Conservation (phyloP, 2,113 vertebrate genomes). For the Ptilonorhynchus violaceus region DNA sequence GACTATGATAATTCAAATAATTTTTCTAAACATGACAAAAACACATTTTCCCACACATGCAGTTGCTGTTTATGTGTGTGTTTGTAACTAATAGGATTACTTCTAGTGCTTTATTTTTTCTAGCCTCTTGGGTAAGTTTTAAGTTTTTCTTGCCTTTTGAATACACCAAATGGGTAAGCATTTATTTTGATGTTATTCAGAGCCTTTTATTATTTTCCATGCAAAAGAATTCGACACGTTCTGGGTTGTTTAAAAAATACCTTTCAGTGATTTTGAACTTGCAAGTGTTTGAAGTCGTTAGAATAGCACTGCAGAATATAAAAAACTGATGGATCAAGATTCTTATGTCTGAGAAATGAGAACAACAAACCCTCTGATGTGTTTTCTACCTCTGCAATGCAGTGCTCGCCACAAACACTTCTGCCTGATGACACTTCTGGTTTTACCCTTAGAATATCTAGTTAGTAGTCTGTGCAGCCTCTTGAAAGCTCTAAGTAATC, state of each 20-base stretch:
- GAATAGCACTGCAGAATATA: neutral
- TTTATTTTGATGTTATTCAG: neutral
- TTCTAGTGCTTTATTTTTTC: neutral
- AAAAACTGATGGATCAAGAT: neutral
- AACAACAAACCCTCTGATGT: neutral
- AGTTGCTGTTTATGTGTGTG: neutral
- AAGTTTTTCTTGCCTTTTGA: neutral
- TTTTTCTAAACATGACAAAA: neutral
- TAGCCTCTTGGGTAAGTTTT: neutral
- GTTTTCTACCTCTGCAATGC: conserved; percentile 20
- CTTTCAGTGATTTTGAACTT: conserved; percentile 10
- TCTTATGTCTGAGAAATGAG: neutral
- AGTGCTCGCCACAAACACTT: neutral
- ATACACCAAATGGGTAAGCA: neutral
- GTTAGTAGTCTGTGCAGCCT: neutral
- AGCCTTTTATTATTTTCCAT: neutral
- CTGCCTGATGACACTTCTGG: neutral
- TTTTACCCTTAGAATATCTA: neutral
- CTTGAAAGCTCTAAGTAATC: neutral
- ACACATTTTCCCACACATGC: neutral
- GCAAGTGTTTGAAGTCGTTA: conserved; percentile 24
- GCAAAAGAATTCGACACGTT: neutral
- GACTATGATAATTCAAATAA: neutral
- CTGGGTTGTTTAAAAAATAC: conserved; percentile 2
- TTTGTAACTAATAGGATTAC: neutral